Percentiles rank a stretch among this genome's conserved stretches.
These are phyloP conservation scores for Gracilinanus agilis DNA, from an alignment of 2,113 vertebrate genomes.

Conservation along the genomic window DNA sequence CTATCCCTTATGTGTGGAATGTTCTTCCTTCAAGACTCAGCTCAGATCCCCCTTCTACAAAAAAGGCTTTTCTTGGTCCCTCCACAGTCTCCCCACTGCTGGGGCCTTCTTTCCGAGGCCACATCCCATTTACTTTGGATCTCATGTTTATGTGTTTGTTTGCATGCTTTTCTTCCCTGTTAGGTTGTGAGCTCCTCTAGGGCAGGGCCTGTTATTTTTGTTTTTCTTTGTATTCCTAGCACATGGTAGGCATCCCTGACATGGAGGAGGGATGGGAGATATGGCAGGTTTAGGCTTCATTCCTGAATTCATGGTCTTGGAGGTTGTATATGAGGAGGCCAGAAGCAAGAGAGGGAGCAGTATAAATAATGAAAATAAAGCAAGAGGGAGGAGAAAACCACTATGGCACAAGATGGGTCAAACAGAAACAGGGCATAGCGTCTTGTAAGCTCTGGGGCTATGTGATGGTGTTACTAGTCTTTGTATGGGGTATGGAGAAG, in stretches of 20 bases:
- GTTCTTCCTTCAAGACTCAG: background rate
- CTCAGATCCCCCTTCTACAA: background rate
- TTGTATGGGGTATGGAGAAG: background rate
- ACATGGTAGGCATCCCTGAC: rapidly evolving
- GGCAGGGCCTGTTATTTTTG: background rate
- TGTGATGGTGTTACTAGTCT: background rate
- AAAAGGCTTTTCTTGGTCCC: background rate
- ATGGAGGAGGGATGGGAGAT: background rate
- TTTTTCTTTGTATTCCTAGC: background rate
- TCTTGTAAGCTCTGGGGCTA: background rate
- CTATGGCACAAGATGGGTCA: background rate
- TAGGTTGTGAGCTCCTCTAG: background rate
- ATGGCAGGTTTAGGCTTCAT: background rate
- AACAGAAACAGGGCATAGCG: background rate
- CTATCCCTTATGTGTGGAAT: background rate
- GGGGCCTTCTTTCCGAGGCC: background rate
- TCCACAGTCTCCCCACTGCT: background rate
- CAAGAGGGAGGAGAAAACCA: background rate
- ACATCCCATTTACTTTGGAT: background rate
- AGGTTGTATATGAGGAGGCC: background rate
- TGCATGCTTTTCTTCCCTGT: background rate
- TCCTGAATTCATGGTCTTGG: background rate
- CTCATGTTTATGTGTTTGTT: background rate
- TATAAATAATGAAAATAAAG: background rate
- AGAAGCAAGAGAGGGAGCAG: background rate